A percentile compares a stretch with the other conserved stretches of the same genome.
Evolutionary conservation across 2,797 vertebrate species (phyloP).

Genomic region (Sus cebifrons): DNA sequence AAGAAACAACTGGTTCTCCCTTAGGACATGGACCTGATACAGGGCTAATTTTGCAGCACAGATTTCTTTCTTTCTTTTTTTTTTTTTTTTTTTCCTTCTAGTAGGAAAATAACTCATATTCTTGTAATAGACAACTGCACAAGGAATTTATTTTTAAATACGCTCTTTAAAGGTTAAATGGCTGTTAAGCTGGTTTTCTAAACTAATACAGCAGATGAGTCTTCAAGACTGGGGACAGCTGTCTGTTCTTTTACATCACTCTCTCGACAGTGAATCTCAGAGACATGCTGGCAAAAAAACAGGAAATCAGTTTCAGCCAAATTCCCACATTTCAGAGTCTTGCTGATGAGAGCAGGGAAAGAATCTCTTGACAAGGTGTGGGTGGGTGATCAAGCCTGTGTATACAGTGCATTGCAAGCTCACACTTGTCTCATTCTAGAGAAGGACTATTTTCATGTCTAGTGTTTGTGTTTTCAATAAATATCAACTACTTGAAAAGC

Average conservation of each 20-base stretch:
- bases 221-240: conserved; percentile 59
- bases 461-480: conserved; percentile 44
- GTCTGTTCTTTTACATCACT: conserved; percentile 38
- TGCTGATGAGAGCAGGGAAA: background rate
- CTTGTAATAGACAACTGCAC: conserved; percentile 9
- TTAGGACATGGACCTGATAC: background rate
- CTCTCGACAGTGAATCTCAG: background rate
- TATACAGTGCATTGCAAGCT: background rate
- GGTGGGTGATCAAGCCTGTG: background rate
- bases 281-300: background rate
- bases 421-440: background rate
- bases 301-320: conserved; percentile 41
- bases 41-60: conserved; percentile 42
- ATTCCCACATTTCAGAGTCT: background rate
- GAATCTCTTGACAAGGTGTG: background rate
- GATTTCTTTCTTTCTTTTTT: background rate
- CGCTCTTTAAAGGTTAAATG: conserved; percentile 67
- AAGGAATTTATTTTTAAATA: conserved; percentile 69
- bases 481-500: background rate
- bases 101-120: conserved; percentile 50
- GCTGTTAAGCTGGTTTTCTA: conserved; percentile 40
- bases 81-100: background rate
- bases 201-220: conserved; percentile 49
- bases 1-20: conserved; percentile 17
- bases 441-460: background rate